Base-by-base conservation (phyloP, 2,888 invertebrate species). In the Cordylochernes scorpioides region DNA sequence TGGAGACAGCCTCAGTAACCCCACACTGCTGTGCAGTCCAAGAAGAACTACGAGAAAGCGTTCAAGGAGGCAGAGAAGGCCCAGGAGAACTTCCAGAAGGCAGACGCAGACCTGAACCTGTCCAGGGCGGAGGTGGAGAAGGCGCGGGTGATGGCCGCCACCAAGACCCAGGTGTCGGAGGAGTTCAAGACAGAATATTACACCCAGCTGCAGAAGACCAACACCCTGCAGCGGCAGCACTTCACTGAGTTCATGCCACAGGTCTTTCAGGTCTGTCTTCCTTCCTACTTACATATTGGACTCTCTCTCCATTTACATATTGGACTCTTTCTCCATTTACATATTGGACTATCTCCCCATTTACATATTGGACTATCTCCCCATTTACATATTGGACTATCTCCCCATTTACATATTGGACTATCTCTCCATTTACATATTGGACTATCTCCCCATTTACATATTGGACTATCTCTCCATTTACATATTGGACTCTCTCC, bases 111-210 rank as follows among this genome's bases (percentile, higher is more conserved):
- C 61, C 66, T 80, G 44, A 84, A 94, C 62, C 62, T 97, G 36
- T 80, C 80, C 27, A 61, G 82, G 45, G 77, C 80, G 28, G 78
- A 97, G 62, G 75, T 88, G 21, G 86, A 88, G 53, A 84, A 86
- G 52, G 78, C 84, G 51, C 68, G 78, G 51, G 68, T 71, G 51
- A 78, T 78, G 48, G 78, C 84, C 70, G 59, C 68, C 33, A 58
- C 68, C 39, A 78, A 78, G 55, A 68, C 71, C 39, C 82, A 86
- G 55, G 71, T 74, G 50, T 80, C 80, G 51, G 94, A 94, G 51
- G 82, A 88, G 45, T 73, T 82, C 32, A 94, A 94, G 57, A 84
- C 77, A 49, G 84, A 88, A 50, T 97, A 97, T 52, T 88, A 88
- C 39, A 75, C 80, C 54, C 86, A 88, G 50, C 61, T 94, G 42